Evolutionary conservation across 2,888 invertebrate genomes (phyloP).

Genomic region (Pycnomerus fuliginosus): DNA sequence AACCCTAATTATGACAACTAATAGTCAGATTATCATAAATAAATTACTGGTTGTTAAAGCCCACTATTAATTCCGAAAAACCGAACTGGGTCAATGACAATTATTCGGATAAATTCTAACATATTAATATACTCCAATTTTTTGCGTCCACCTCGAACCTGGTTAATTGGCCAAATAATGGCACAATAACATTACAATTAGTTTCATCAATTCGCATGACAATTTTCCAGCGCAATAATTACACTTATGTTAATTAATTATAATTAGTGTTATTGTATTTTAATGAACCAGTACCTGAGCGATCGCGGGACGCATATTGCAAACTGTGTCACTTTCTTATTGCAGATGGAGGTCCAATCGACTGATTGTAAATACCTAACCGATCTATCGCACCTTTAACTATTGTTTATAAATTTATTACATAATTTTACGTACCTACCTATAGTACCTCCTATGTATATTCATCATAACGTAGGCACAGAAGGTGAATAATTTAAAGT

Average conservation of each 20-base stretch:
- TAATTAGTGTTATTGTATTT: slow-evolving; percentile 1
- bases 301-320: slow-evolving; percentile 18
- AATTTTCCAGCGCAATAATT: not conserved
- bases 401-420: too few relatives aligned
- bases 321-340: slow-evolving; percentile 20
- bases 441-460: too few relatives aligned
- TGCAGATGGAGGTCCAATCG: slow-evolving; percentile 6
- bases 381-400: too few relatives aligned
- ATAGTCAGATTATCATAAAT: too few relatives aligned
- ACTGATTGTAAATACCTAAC: slow-evolving; percentile 11
- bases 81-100: too few relatives aligned
- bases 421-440: too few relatives aligned
- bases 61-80: too few relatives aligned
- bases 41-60: too few relatives aligned
- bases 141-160: too few relatives aligned
- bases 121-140: too few relatives aligned
- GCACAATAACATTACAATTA: slow-evolving; percentile 1
- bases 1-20: too few relatives aligned
- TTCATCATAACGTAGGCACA: not conserved
- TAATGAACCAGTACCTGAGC: slow-evolving; percentile 9
- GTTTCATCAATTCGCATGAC: slow-evolving; percentile 5
- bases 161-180: slow-evolving; percentile 1
- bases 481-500: not conserved
- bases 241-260: not conserved
- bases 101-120: too few relatives aligned